Evolutionary conservation across 2,888 invertebrate species (phyloP).

Genomic region (Hyles lineata): DNA sequence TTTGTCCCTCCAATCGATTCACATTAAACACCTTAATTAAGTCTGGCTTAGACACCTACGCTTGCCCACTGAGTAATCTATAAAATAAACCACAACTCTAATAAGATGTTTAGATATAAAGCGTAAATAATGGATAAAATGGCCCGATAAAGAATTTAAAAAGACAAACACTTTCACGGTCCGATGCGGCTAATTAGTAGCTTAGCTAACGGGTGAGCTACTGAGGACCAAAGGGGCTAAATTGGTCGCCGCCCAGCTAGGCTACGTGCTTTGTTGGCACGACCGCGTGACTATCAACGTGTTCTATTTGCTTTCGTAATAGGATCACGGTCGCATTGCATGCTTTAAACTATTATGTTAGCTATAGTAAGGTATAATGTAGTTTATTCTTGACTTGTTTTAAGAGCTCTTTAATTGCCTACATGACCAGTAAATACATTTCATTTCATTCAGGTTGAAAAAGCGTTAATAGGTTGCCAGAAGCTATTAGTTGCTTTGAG

Average conservation of each 20-base stretch:
- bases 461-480: too few species aligned
- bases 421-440: too few species aligned
- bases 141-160: constrained; percentile 9
- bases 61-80: not conserved
- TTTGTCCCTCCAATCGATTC: not conserved
- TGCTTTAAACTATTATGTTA: not conserved
- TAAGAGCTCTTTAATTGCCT: too few species aligned
- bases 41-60: not conserved
- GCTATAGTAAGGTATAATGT: not conserved
- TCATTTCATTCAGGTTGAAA: too few species aligned
- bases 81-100: not conserved
- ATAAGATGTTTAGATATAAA: not conserved
- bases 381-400: too few species aligned
- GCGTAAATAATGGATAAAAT: constrained; percentile 25
- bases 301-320: constrained; percentile 26
- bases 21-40: constrained; percentile 1
- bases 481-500: too few species aligned
- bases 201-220: constrained; percentile 11
- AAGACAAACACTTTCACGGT: constrained; percentile 24
- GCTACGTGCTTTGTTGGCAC: constrained; percentile 39
- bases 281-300: constrained; percentile 47
- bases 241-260: constrained; percentile 37
- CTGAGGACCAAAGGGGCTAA: constrained; percentile 36
- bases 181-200: constrained; percentile 40
- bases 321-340: constrained; percentile 18